Evolutionary conservation across 1,140 invertebrate genomes (phyloP), one percentile per base, ranked within the genome.

Genomic region (Sycophaga agraensis): DNA sequence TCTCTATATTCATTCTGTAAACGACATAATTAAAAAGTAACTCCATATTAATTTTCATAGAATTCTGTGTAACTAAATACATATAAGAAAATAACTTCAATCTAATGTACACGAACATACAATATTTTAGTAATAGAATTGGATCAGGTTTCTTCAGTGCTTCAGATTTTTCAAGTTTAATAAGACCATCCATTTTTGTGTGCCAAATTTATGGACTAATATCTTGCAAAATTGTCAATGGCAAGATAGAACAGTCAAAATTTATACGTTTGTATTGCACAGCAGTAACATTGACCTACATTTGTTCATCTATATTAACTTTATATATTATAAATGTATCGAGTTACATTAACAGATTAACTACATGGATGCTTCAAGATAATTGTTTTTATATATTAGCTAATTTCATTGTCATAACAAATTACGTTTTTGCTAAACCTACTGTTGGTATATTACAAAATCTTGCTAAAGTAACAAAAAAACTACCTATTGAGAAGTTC

Each of bases 291-390:
- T 0, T 46, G 0, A 0, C 63, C 6, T 71, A 55, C 14, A 6
- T 68, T 2, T 3, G 4, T 4, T 16, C 21, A 0, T 26, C 64
- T 0, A 0, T 63, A 2, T 0, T 56, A 0, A 1, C 66, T 0
- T 12, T 76, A 0, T 77, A 73, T 19, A 7, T 69, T 19, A 65
- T 72, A 0, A 64, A 78, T 35, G 31, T 73, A 7, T 57, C 68
- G 0, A 7, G 5, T 0, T 14, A 70, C 0, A 19, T 55, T 3
- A 65, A 59, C 1, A 31, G 54, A 0, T 57, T 40, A 16, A 42
- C 67, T 11, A 68, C 70, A 0, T 68, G 49, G 9, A 40, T 46
- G 8, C 51, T 80, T 1, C 69, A 74, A 14, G 53, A 43, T 4
- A 71, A 77, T n/a, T 68, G 70, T 21, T 77, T 69, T 46, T 6